phyloP scores from a whole-genome alignment of 2,888 invertebrate genomes.

The Peribatodes rhomboidaria region DNA sequence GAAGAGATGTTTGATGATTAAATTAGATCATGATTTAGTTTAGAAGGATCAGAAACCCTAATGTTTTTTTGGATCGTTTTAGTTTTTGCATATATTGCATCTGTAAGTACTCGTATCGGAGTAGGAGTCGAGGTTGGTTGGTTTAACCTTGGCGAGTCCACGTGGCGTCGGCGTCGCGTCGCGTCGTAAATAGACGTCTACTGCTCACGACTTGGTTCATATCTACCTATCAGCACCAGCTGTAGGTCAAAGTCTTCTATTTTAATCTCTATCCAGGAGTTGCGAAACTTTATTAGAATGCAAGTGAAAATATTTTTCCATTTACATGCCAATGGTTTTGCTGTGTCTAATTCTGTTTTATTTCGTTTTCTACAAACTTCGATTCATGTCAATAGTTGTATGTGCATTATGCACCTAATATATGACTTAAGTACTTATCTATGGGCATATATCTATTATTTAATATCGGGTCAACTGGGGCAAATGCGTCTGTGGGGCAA shows the following conservation, averaged over 20 bases:
- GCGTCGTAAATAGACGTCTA: constrained; percentile 3
- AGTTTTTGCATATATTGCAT: not conserved
- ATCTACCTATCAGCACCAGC: not conserved
- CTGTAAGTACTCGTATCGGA: too few relatives aligned
- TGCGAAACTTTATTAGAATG: constrained; percentile 4
- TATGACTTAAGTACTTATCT: too few relatives aligned
- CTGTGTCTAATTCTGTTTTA: not conserved
- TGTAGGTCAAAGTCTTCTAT: constrained; percentile 32
- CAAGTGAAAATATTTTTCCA: not conserved
- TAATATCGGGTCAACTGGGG: too few relatives aligned
- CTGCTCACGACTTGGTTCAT: not conserved
- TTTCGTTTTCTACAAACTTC: not conserved
- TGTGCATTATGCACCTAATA: too few relatives aligned
- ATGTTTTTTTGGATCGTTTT: too few relatives aligned
- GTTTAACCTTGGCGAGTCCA: constrained; percentile 16
- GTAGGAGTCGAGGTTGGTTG: not conserved
- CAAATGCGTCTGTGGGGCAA: too few relatives aligned
- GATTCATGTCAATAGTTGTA: not conserved
- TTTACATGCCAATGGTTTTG: not conserved
- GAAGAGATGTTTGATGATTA: too few relatives aligned
- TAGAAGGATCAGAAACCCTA: too few relatives aligned
- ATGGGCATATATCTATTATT: too few relatives aligned
- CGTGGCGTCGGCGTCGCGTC: constrained; percentile 4
- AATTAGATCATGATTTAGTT: too few relatives aligned
- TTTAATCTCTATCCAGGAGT: constrained; percentile 15